Conservation (phyloP, 2,797 vertebrate genomes). For the Okamejei kenojei region DNA sequence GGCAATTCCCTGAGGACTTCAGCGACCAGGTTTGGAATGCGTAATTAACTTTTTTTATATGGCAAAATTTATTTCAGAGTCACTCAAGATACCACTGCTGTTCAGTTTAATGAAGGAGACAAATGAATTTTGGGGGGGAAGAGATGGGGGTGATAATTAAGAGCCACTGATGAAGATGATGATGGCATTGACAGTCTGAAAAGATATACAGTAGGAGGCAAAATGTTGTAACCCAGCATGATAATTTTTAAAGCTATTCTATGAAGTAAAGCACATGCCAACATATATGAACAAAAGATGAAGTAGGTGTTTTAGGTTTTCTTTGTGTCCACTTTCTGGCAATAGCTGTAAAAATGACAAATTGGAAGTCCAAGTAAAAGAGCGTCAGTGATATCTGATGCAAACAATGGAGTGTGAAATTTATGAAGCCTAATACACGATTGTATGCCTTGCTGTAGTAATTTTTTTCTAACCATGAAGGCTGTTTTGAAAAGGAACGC, state of each 20-base stretch:
- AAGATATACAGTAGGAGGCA: slow-evolving; percentile 26
- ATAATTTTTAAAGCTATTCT: slow-evolving; percentile 32
- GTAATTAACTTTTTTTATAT: slow-evolving; percentile 90
- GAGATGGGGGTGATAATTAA: slow-evolving; percentile 56
- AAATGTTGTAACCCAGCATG: slow-evolving; percentile 17
- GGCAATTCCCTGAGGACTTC: slow-evolving; percentile 90
- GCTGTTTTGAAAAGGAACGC: neutral
- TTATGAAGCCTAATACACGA: slow-evolving; percentile 27
- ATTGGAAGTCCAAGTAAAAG: slow-evolving; percentile 29
- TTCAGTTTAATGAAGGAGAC: slow-evolving; percentile 64
- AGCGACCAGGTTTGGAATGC: slow-evolving; percentile 98
- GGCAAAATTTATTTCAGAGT: slow-evolving; percentile 70
- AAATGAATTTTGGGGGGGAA: slow-evolving; percentile 60
- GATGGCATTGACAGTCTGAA: slow-evolving; percentile 41
- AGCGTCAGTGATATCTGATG: neutral
- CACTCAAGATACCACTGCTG: slow-evolving; percentile 68
- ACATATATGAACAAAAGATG: slow-evolving; percentile 20
- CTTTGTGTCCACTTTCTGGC: neutral
- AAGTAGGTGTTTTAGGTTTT: neutral
- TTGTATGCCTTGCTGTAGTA: neutral
- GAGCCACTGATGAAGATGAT: slow-evolving; percentile 54
- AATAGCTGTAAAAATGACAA: slow-evolving; percentile 15
- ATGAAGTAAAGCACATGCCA: neutral
- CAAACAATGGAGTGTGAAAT: neutral
- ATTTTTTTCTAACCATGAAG: neutral